Base-by-base conservation (phyloP, 1,140 invertebrate species). In the Epicauta chinensis region DNA sequence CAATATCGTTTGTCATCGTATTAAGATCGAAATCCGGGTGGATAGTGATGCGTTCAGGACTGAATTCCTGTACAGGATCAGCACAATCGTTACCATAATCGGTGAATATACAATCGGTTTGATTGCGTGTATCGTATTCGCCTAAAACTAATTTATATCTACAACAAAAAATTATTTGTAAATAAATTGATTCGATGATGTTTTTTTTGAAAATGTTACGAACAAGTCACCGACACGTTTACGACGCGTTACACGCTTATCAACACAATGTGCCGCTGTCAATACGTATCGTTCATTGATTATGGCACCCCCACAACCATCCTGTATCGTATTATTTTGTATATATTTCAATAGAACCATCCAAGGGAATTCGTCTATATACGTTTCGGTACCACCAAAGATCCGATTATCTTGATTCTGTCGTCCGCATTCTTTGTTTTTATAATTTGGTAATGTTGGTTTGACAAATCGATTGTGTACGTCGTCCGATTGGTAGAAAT, bases 261-360 rank as follows among this genome's bases (percentile, higher is more conserved):
- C 66, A 11, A 84, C 66, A 59, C 84, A 86, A 62, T 86, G 84
- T 1, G 81, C 83, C 3, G 84, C 84, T 0, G 84, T 84, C n/a
- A 87, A 37, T 0, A 86, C 72, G 61, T 83, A 84, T 13, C 77
- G 70, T 35, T 73, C 72, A 49, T 72, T 77, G 38, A 83, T 76
- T 2, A 84, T 61, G 7, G 73, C 74, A 32, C 82, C 84, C 14
- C 80, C 82, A 65, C 84, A 87, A 49, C 46, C 43, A 43, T 51
- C 54, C 30, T 44, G 16, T 17, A 46, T 37, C 16, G 13, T 53
- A 30, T 61, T 56, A n/a, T 30, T 38, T 5, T 46, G 41, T 0
- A 3, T 40, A 29, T 59, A 82, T 55, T 81, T 78, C 29, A 86
- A 58, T 0, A 82, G 63, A 0, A 71, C 79, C 69, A 83, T 75